Evolutionary conservation across 2,888 invertebrate genomes (phyloP).

Genomic region (Kuschelorhynchus macadamiae): DNA sequence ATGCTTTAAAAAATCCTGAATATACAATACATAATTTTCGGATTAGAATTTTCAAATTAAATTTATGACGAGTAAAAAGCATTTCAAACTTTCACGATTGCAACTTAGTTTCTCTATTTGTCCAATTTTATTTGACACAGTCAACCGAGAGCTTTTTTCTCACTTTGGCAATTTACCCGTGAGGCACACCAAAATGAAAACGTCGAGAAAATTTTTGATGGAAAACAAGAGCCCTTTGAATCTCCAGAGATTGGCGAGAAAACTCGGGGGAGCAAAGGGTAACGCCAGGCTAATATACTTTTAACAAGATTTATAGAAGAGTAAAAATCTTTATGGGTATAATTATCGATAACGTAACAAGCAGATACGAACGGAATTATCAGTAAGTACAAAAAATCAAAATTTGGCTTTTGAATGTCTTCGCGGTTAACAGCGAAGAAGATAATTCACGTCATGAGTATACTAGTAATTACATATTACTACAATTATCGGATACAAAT

Average conservation of each 20-base stretch:
- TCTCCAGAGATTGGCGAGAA: constrained; percentile 25
- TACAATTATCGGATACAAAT: too few relatives aligned
- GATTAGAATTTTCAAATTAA: too few relatives aligned
- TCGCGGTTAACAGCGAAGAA: too few relatives aligned
- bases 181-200: constrained; percentile 41
- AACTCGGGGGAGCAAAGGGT: constrained; percentile 36
- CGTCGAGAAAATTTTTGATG: constrained; percentile 42
- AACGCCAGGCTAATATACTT: constrained; percentile 44
- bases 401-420: too few relatives aligned
- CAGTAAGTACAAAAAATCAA: background rate
- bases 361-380: background rate
- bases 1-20: too few relatives aligned
- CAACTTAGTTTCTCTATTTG: constrained; percentile 7
- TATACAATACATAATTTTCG: too few relatives aligned
- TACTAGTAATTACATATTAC: too few relatives aligned
- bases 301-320: constrained; percentile 44
- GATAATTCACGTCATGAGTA: too few relatives aligned
- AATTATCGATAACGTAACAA: constrained; percentile 21
- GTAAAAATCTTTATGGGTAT: constrained; percentile 25
- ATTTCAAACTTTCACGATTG: background rate
- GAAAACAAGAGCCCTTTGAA: constrained; percentile 42
- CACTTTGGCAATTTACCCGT: constrained; percentile 38
- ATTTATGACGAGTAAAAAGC: too few relatives aligned
- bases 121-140: constrained; percentile 4
- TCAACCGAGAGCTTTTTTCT: constrained; percentile 31